These are phyloP conservation scores for Drosophila athabasca DNA, from an alignment of 1,140 invertebrate genomes.

Conservation along the genomic window DNA sequence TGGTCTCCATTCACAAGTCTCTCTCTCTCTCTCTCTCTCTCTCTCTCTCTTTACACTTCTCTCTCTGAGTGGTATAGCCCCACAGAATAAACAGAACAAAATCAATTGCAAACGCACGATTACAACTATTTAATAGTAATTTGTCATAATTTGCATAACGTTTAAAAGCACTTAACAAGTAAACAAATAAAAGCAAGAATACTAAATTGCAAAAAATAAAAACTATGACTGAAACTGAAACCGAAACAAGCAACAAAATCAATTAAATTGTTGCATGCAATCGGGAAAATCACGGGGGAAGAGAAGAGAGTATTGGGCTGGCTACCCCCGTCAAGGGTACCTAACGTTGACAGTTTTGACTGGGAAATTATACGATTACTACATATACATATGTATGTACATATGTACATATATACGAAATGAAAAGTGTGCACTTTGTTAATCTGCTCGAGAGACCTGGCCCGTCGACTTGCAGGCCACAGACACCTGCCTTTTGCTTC, in stretches of 20 bases:
- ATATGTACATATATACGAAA: not conserved
- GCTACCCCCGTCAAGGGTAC: no score
- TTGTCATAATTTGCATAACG: conserved; percentile 79
- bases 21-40: not conserved
- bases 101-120: conserved; percentile 67
- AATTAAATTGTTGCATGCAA: conserved; percentile 69
- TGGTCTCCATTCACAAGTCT: no score
- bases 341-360: conserved; percentile 25
- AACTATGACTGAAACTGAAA: conserved; percentile 8
- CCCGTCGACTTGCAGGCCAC: not conserved
- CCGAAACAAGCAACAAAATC: conserved; percentile 54
- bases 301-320: not conserved
- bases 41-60: no score
- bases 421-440: conserved; percentile 19
- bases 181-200: conserved; percentile 39
- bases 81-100: conserved; percentile 13
- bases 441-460: conserved; percentile 16
- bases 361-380: conserved; percentile 3
- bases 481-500: conserved; percentile 43
- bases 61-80: conserved; percentile 13
- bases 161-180: conserved; percentile 69
- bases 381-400: no score
- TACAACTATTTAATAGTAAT: conserved; percentile 75
- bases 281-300: not conserved
- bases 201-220: conserved; percentile 10